A percentile compares a stretch with the other conserved stretches of the same genome.
Conservation (phyloP, 2,888 invertebrate genomes). For the Drosophila subquinaria region DNA sequence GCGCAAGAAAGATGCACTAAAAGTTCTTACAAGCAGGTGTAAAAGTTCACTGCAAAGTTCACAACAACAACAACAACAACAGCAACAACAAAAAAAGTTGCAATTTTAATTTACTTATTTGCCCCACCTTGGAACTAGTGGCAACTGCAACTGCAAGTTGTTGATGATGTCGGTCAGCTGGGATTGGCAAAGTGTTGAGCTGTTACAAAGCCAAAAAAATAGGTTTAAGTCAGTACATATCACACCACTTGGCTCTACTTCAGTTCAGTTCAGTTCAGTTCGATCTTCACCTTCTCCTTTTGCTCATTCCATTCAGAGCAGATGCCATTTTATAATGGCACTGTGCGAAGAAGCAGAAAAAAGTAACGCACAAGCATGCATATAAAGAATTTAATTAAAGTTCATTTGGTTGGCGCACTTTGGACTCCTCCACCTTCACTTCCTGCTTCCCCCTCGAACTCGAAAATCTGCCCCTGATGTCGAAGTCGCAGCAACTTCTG, state of each 20-base stretch:
- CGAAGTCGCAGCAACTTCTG: conserved; percentile 51
- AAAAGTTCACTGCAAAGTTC: conserved; percentile 66
- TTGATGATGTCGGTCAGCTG: conserved; percentile 5
- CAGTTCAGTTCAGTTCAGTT: background rate
- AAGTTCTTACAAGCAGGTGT: conserved; percentile 54
- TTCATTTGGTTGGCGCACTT: conserved; percentile 65
- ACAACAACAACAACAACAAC: conserved; percentile 6
- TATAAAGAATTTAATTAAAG: conserved; percentile 78
- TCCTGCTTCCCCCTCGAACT: background rate
- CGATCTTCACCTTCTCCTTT: background rate
- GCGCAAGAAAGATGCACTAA: conserved; percentile 49
- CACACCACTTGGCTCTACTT: background rate
- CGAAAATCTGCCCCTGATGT: conserved; percentile 2
- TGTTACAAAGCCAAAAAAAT: background rate
- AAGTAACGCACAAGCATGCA: conserved; percentile 62
- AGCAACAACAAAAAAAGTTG: conserved; percentile 20
- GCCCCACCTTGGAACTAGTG: conserved; percentile 24
- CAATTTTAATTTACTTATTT: conserved; percentile 69
- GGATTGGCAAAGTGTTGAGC: conserved; percentile 6
- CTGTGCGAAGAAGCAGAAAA: conserved; percentile 43
- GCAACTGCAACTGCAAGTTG: conserved; percentile 2
- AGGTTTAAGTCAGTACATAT: background rate
- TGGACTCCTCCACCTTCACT: conserved; percentile 8
- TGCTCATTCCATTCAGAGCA: background rate
- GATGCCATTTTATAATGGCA: conserved; percentile 63